Percentiles rank a stretch among this genome's conserved stretches.
Conservation (phyloP, 2,797 vertebrate species). For the Leucoraja ocellata region DNA sequence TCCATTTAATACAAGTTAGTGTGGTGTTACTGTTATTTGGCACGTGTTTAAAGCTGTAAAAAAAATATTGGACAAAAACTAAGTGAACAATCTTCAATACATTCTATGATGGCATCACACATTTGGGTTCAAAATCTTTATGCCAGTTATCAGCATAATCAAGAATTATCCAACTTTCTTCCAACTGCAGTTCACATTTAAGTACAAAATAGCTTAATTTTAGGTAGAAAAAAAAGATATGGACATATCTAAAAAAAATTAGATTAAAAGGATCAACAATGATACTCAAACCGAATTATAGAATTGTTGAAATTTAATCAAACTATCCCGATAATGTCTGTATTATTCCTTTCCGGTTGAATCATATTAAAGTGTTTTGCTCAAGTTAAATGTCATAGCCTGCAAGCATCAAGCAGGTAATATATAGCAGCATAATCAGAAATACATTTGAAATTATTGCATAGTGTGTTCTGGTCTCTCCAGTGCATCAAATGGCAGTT, state of each 20-base stretch:
- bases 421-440: slow-evolving; percentile 33
- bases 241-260: neutral
- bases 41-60: neutral
- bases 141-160: neutral
- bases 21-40: neutral
- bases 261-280: slow-evolving; percentile 4
- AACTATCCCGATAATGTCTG: neutral
- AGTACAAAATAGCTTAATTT: neutral
- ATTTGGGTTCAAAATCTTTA: neutral
- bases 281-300: neutral
- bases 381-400: slow-evolving; percentile 26
- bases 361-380: slow-evolving; percentile 21
- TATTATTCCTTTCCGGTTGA: neutral
- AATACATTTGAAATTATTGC: slow-evolving; percentile 33
- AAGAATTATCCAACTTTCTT: slow-evolving; percentile 1
- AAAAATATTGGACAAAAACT: neutral
- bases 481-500: neutral
- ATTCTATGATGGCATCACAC: neutral
- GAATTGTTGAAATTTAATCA: neutral
- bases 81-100: neutral
- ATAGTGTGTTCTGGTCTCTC: slow-evolving; percentile 12
- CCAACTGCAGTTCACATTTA: neutral
- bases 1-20: slow-evolving; percentile 15
- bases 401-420: slow-evolving; percentile 36
- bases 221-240: neutral